phyloP scores from a whole-genome alignment of 2,888 invertebrate species.

The Sesia bembeciformis region DNA sequence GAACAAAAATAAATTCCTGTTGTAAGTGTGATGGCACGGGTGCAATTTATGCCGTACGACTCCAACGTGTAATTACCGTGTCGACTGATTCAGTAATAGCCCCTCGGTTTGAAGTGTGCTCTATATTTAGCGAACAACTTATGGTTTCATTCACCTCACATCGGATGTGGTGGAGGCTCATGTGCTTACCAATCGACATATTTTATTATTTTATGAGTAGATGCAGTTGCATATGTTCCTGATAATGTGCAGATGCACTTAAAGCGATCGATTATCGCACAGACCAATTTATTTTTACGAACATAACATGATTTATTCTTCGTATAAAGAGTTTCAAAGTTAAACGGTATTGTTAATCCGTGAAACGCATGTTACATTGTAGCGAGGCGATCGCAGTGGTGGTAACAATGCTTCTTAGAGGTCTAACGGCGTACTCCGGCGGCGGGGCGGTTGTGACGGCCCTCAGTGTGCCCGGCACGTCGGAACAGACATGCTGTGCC shows the following conservation, averaged over 20 bases:
- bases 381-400: slow-evolving; percentile 32
- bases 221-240: slow-evolving; percentile 1
- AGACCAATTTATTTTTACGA: too few species aligned
- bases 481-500: slow-evolving; percentile 77
- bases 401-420: slow-evolving; percentile 32
- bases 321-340: too few species aligned
- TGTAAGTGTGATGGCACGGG: background rate
- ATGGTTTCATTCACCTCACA: slow-evolving; percentile 56
- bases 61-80: slow-evolving; percentile 5
- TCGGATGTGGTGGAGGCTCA: slow-evolving; percentile 25
- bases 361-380: slow-evolving; percentile 29
- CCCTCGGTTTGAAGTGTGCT: slow-evolving; percentile 29
- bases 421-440: slow-evolving; percentile 24
- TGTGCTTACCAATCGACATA: slow-evolving; percentile 19
- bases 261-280: background rate
- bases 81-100: slow-evolving; percentile 36
- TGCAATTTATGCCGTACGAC: background rate
- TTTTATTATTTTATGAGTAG: slow-evolving; percentile 19
- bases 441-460: slow-evolving; percentile 5
- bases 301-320: too few species aligned
- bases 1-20: background rate
- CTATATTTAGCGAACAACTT: slow-evolving; percentile 57
- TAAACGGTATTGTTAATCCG: slow-evolving; percentile 51
- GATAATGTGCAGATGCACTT: slow-evolving; percentile 22
- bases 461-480: slow-evolving; percentile 56